phyloP scores from a whole-genome alignment of 92 coral and sea anemone genomes.

The Epizoanthus ramosus region DNA sequence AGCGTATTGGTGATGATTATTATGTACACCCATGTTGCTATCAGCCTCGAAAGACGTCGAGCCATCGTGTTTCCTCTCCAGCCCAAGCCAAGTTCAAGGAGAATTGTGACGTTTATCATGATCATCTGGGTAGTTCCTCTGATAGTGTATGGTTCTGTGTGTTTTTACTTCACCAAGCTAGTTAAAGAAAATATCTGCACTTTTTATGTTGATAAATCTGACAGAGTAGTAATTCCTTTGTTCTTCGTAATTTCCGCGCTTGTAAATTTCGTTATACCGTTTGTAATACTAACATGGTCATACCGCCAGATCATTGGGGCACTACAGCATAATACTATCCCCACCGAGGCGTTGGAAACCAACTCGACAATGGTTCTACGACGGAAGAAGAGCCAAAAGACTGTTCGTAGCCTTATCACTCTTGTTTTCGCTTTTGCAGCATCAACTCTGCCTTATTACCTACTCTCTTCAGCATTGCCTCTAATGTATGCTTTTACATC shows the following conservation, averaged over 20 bases:
- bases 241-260: not conserved
- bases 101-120: not conserved
- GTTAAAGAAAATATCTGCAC: too few species aligned
- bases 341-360: not conserved
- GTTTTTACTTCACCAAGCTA: not conserved
- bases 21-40: not conserved
- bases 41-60: conserved; percentile 9
- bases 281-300: not conserved
- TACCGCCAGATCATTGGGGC: not conserved
- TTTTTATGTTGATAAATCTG: too few species aligned
- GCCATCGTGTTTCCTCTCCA: conserved; percentile 20
- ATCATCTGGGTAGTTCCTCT: too few species aligned
- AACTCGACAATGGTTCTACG: conserved; percentile 4
- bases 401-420: not conserved
- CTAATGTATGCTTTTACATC: not conserved
- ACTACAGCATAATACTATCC: not conserved
- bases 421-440: not conserved
- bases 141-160: too few species aligned
- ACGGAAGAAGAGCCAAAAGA: not conserved
- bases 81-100: conserved; percentile 4
- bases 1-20: not conserved
- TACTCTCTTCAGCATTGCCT: not conserved
- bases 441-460: not conserved
- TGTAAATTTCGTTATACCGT: not conserved
- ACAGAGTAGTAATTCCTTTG: not conserved